Conservation (phyloP, 2,113 vertebrate genomes). For the Eupsittula cactorum region DNA sequence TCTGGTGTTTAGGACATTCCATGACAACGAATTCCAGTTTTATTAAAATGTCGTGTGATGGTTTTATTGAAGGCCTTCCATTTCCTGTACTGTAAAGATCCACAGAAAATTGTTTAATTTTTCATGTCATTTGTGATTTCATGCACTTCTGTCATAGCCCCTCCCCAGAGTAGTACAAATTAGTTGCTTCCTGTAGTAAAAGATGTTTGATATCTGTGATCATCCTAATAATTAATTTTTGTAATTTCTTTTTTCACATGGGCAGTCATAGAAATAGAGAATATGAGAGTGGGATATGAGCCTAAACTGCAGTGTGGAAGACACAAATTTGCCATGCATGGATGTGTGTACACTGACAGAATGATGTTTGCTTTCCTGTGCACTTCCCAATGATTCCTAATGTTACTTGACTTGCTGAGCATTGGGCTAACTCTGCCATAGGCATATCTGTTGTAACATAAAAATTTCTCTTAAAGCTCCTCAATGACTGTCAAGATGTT, state of each 20-base stretch:
- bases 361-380: not conserved
- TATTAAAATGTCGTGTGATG: not conserved
- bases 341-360: not conserved
- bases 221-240: not conserved
- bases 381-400: not conserved
- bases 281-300: fast-evolving
- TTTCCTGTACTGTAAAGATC: not conserved
- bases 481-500: not conserved
- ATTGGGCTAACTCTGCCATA: not conserved
- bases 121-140: not conserved
- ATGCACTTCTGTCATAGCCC: not conserved
- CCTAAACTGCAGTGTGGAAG: not conserved
- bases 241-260: not conserved
- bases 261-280: not conserved
- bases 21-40: not conserved
- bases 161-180: not conserved
- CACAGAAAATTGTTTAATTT: fast-evolving
- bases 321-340: not conserved
- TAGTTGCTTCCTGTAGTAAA: not conserved
- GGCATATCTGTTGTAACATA: not conserved
- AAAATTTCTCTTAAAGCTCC: not conserved
- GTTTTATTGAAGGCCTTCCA: not conserved
- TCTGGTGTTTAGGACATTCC: not conserved
- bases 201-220: not conserved
- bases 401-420: not conserved